These are phyloP conservation scores for Triplophysa rosa DNA, from an alignment of 2,113 vertebrate genomes.

Conservation along the genomic window DNA sequence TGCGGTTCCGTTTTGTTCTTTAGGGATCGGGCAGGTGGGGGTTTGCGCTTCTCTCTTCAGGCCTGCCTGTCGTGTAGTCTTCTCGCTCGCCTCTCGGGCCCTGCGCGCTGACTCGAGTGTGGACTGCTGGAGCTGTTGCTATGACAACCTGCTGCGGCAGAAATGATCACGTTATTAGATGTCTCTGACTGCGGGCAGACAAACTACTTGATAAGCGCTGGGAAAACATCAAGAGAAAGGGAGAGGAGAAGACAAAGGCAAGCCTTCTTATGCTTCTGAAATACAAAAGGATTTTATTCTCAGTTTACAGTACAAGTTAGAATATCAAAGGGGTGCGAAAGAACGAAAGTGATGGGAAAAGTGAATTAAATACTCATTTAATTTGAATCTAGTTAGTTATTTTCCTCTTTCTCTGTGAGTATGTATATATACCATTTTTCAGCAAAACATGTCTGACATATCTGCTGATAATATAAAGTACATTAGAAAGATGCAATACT, in stretches of 20 bases:
- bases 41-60: conserved; percentile 30
- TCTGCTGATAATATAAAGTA: too few species aligned
- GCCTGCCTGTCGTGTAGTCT: conserved; percentile 43
- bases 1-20: conserved; percentile 10
- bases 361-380: background rate
- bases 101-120: conserved; percentile 33
- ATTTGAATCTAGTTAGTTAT: background rate
- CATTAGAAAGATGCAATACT: too few species aligned
- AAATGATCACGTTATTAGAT: conserved; percentile 81
- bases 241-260: conserved; percentile 37
- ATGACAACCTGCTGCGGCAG: conserved; percentile 72
- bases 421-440: too few species aligned
- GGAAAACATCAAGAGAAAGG: conserved; percentile 41
- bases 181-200: conserved; percentile 71
- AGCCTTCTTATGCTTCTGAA: conserved; percentile 21
- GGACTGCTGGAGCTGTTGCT: conserved; percentile 60
- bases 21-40: background rate
- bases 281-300: conserved; percentile 50
- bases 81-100: conserved; percentile 41
- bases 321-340: conserved; percentile 47
- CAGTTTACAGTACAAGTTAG: conserved; percentile 57
- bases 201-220: conserved; percentile 63
- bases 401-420: background rate
- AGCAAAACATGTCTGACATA: too few species aligned
- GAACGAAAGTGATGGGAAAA: conserved; percentile 35